phyloP scores from a whole-genome alignment of 1,140 invertebrate genomes.

The Atta colombica region DNA sequence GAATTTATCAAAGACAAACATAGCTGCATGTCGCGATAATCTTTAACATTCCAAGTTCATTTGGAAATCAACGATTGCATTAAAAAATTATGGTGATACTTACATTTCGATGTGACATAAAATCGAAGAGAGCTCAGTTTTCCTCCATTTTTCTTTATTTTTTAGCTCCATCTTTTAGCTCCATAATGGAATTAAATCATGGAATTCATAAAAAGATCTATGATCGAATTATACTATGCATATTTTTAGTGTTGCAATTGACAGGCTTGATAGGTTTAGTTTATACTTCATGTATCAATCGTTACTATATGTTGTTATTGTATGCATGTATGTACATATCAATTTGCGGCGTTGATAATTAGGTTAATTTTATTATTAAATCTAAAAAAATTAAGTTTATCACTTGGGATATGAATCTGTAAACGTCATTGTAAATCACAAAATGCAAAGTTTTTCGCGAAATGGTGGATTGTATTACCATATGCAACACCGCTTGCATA shows the following conservation, averaged over 20 bases:
- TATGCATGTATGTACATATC: background rate
- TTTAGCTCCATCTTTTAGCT: background rate
- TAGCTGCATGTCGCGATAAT: background rate
- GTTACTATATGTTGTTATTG: background rate
- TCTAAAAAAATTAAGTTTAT: background rate
- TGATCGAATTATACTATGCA: no score
- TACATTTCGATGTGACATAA: background rate
- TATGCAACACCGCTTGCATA: slow-evolving; percentile 73
- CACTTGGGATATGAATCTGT: background rate
- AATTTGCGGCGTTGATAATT: background rate
- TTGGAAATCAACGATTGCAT: background rate
- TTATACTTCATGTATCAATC: background rate
- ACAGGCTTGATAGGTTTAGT: background rate
- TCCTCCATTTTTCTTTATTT: background rate
- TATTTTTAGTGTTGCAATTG: background rate
- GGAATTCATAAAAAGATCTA: no score
- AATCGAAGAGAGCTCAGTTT: background rate
- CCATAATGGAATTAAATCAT: background rate
- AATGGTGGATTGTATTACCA: slow-evolving; percentile 73
- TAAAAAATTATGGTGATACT: background rate
- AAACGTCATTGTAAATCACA: background rate
- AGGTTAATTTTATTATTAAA: no score
- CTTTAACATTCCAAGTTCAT: slow-evolving; percentile 13
- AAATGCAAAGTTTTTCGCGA: slow-evolving; percentile 21
- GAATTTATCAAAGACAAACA: background rate